Evolutionary conservation across 2,113 vertebrate species (phyloP), one percentile per base, ranked within the genome.

Genomic region (Actenoides lindsayi): DNA sequence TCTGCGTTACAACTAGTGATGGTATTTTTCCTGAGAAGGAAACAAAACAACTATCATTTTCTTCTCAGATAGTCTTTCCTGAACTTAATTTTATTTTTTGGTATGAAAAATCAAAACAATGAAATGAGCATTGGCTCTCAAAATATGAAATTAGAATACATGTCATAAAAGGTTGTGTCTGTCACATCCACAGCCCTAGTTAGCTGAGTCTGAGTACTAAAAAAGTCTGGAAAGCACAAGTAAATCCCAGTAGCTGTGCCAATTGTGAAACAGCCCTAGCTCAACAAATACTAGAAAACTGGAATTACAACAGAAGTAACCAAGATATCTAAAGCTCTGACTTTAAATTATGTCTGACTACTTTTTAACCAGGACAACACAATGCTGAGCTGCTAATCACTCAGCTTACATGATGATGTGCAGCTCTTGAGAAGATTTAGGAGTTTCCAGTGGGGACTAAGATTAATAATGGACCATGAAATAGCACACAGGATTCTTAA

Each of bases 1-100:
- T 42, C 13, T 67, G 3, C 39, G 10, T 24, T 23, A 28, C 15
- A 57, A 31, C 5, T 1, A 81, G 6, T 0, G 0, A 30, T 2
- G 59, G 11, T 71, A 15, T 21, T 83, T 88, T 71, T 86, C 44
- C 41, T 50, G 53, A 76, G 44, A 8, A 54, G 6, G 18, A 63
- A 83, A 44, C 11, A 41, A 86, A 84, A 11, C 11, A 30, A 31
- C 28, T 56, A 41, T 53, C 0, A 31, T 27, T 89, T 60, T 46
- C 16, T 69, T 75, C 31, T 16, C 14, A 31, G 5, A 11, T 44
- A 14, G 11, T 2, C 31, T 80, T 87, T 78, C 12, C 35, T 31
- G 42, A 30, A 65, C 23, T 76, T 82, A 3, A 24, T 46, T 65
- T 70, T 28, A 9, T 54, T 94, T 63, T 67, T 48, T 28, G 60